Percentiles rank a stretch among this genome's conserved stretches.
Conservation (phyloP, 2,888 invertebrate species). For the Lycophotia porphyrea region DNA sequence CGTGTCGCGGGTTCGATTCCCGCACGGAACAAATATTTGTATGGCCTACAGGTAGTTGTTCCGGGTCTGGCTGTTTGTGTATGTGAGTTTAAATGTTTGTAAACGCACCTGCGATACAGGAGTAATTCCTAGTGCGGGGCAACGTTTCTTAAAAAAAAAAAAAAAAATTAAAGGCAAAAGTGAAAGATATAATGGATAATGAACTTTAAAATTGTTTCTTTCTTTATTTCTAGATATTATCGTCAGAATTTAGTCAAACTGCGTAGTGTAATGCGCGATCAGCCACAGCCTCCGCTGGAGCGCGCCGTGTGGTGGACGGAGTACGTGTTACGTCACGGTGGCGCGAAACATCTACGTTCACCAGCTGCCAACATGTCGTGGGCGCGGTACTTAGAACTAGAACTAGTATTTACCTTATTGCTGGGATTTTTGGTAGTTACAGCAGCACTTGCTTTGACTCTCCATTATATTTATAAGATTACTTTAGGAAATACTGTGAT, state of each 20-base stretch:
- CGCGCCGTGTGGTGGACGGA: conserved; percentile 87
- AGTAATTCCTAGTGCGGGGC: too few relatives aligned
- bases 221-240: conserved; percentile 37
- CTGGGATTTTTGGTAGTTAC: not conserved
- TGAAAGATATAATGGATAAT: not conserved
- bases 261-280: conserved; percentile 41
- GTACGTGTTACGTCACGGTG: conserved; percentile 81
- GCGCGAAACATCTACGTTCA: conserved; percentile 80
- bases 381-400: conserved; percentile 67
- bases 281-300: conserved; percentile 66
- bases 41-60: too few relatives aligned
- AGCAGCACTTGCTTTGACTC: not conserved
- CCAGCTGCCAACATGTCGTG: conserved; percentile 73
- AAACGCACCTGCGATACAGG: too few relatives aligned
- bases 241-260: conserved; percentile 50
- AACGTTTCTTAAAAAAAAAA: too few relatives aligned
- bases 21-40: too few relatives aligned
- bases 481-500: not conserved
- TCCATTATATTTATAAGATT: conserved; percentile 17
- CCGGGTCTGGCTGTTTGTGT: too few relatives aligned
- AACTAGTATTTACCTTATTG: conserved; percentile 59
- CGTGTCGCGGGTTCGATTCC: too few relatives aligned
- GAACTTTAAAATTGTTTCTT: not conserved
- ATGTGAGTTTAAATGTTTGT: too few relatives aligned
- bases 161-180: too few relatives aligned